These are phyloP conservation scores for Agonum fuliginosum DNA, from an alignment of 2,888 invertebrate species.

Conservation along the genomic window DNA sequence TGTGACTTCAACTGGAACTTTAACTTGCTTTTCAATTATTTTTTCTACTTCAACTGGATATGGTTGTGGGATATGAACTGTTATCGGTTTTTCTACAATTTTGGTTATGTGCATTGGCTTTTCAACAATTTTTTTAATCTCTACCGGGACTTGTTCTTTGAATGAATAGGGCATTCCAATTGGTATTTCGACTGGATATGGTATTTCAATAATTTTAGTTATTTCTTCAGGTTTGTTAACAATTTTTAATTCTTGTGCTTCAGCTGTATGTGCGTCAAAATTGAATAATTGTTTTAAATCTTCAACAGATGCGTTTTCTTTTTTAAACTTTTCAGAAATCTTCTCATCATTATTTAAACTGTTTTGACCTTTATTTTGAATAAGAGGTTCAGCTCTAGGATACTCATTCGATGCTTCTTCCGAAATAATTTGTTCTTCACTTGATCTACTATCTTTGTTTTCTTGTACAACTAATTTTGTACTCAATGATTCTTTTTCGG, in stretches of 20 bases:
- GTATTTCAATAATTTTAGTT: slow-evolving; percentile 75
- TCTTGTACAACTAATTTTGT: slow-evolving; percentile 51
- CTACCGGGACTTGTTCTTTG: slow-evolving; percentile 67
- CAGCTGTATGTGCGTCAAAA: slow-evolving; percentile 70
- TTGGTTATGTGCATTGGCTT: slow-evolving; percentile 69
- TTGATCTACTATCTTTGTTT: slow-evolving; percentile 55
- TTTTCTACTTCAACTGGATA: slow-evolving; percentile 74
- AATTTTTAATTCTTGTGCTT: slow-evolving; percentile 72
- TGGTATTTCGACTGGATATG: slow-evolving; percentile 67
- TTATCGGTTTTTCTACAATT: slow-evolving; percentile 65
- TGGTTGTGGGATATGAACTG: slow-evolving; percentile 65
- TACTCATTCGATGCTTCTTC: slow-evolving; percentile 27
- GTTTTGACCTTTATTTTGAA: slow-evolving; percentile 44
- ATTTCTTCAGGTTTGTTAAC: slow-evolving; percentile 74
- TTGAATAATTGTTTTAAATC: slow-evolving; percentile 70
- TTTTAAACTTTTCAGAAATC: slow-evolving; percentile 14
- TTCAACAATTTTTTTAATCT: slow-evolving; percentile 75
- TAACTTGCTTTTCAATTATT: slow-evolving; percentile 66
- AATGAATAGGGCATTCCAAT: slow-evolving; percentile 70
- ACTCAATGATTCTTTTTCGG: slow-evolving; percentile 67
- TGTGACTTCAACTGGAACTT: slow-evolving; percentile 64
- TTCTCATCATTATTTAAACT: slow-evolving; percentile 10
- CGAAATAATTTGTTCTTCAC: slow-evolving; percentile 69
- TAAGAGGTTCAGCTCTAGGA: slow-evolving; percentile 49
- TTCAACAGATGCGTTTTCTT: slow-evolving; percentile 55